Evolutionary conservation across 2,888 invertebrate species (phyloP).

Genomic region (Apodemia mormo): DNA sequence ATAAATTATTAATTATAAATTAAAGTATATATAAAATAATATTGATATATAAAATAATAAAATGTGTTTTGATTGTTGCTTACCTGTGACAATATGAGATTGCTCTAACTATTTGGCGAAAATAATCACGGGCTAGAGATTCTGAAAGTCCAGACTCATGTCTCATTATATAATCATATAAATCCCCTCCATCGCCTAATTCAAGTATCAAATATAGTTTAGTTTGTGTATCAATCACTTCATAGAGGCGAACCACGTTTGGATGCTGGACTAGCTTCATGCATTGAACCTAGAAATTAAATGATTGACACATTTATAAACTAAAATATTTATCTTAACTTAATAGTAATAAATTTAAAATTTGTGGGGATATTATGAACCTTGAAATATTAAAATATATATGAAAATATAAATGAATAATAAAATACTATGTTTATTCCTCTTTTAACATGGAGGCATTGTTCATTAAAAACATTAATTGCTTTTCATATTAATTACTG

Average conservation of each 20-base stretch:
- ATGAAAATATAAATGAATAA: too few species aligned
- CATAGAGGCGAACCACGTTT: conserved; percentile 98
- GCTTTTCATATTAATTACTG: too few species aligned
- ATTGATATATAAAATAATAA: neutral
- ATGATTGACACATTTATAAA: neutral
- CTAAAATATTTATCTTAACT: neutral
- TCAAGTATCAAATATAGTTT: conserved; percentile 98
- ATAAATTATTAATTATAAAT: too few species aligned
- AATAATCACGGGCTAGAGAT: conserved; percentile 93
- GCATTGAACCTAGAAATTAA: conserved; percentile 88
- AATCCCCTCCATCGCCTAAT: conserved; percentile 98
- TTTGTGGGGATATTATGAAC: too few species aligned
- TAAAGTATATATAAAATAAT: too few species aligned
- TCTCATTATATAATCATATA: conserved; percentile 99
- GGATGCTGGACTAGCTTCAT: conserved; percentile 99
- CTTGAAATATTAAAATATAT: too few species aligned
- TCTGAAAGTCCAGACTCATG: conserved; percentile 94
- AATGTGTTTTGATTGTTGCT: neutral
- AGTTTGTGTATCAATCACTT: conserved; percentile 99
- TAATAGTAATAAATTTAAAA: too few species aligned
- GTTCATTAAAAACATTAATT: too few species aligned
- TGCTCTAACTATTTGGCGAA: conserved; percentile 97
- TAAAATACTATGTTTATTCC: too few species aligned
- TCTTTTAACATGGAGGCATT: too few species aligned
- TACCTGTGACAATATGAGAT: conserved; percentile 98